These are phyloP conservation scores for Leptinotarsa peninsularis DNA, from an alignment of 2,888 invertebrate genomes.

Conservation along the genomic window DNA sequence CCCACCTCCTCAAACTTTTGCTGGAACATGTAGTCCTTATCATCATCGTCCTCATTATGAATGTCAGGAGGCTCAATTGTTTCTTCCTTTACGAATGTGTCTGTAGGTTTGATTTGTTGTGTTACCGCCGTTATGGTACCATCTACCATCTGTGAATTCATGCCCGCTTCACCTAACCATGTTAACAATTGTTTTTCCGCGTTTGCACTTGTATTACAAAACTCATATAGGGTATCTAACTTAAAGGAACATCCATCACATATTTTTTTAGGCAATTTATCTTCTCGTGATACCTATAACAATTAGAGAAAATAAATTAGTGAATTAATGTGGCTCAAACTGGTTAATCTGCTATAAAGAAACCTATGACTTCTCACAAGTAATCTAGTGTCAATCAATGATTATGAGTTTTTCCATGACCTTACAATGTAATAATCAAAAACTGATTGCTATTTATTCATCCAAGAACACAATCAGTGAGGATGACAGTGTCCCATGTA, in stretches of 20 bases:
- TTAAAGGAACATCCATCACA: slow-evolving; percentile 79
- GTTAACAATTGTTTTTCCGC: slow-evolving; percentile 70
- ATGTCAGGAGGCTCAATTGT: slow-evolving; percentile 44
- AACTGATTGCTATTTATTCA: too few species aligned
- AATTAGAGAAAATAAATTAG: slow-evolving; percentile 15
- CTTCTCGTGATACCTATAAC: slow-evolving; percentile 74
- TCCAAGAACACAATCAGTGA: too few species aligned
- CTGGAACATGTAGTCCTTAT: slow-evolving; percentile 43
- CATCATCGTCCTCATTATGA: slow-evolving; percentile 43
- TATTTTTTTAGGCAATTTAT: slow-evolving; percentile 78
- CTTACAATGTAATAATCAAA: too few species aligned
- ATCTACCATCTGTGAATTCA: slow-evolving; percentile 42
- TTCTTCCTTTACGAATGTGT: slow-evolving; percentile 53
- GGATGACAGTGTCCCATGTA: too few species aligned
- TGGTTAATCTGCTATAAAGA: too few species aligned
- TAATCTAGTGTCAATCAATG: too few species aligned
- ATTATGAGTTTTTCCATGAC: too few species aligned
- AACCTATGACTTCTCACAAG: too few species aligned
- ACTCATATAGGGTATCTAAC: slow-evolving; percentile 78
- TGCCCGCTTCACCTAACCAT: slow-evolving; percentile 60
- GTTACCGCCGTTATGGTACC: slow-evolving; percentile 38
- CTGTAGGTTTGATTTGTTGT: slow-evolving; percentile 43
- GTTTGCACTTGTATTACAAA: slow-evolving; percentile 77
- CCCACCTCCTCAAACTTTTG: slow-evolving; percentile 47
- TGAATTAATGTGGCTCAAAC: too few species aligned